Base-by-base conservation (phyloP, 2,888 invertebrate species). In the Nebria brevicollis region DNA sequence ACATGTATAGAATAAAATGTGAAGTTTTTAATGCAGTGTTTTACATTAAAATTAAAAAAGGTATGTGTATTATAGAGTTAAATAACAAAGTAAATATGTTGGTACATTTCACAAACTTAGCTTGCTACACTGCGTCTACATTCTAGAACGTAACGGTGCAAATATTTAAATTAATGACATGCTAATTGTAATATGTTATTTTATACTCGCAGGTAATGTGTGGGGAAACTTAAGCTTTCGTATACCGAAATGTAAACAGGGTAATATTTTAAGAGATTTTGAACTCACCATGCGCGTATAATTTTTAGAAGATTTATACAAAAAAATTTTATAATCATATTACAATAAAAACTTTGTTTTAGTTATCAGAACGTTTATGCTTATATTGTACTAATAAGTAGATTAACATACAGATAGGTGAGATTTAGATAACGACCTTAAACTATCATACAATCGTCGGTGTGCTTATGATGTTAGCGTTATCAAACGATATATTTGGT, bases 401-500 rank as follows among this genome's bases (percentile, higher is more conserved):
- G 65, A 15, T 77, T 25, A 72, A 43, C 26, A 70, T 74, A 66
- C 68, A 66, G 75, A 74, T 79, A 75, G n/a, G 77, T 64, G 68
- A 68, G 74, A 79, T 79, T 79, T 79, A 79, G 79, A 79, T 79
- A 79, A 79, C 66, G 66, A 34, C 25, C 26, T 70, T 11, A 41
- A 72, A 77, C 72, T 77, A 34, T 70, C 6, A 6, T 20, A 54
- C 65, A 72, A 64, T 72, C 72, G 41, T 65, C 43, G 20, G 66
- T 20, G 65, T 25, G 66, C 43, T 54, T 77, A 34, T 77, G 77
- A 77, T 54, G 54, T 54, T 11, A 54, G 7, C 13, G 42, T 77
- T 75, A 43, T 75, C 64, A 54, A 13, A 74, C 66, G 66, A 26
- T 41, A 54, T 65, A 75, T 79, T 74, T 74, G 73, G 74, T 74